phyloP scores from a whole-genome alignment of 2,113 vertebrate genomes.

The Cebus imitator region DNA sequence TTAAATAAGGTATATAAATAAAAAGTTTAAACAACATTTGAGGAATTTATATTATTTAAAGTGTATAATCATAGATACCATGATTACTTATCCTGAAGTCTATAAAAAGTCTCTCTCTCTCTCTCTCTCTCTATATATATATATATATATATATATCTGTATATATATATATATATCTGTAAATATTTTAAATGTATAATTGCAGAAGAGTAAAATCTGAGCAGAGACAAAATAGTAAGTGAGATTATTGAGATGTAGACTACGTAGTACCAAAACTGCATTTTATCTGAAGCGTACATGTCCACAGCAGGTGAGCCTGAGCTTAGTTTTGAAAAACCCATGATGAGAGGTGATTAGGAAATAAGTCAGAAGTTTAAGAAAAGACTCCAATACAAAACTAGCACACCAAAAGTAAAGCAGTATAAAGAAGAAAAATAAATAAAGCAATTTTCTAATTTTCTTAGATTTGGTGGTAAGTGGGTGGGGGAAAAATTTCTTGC shows the following conservation, averaged over 20 bases:
- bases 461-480: background rate
- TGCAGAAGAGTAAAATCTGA: background rate
- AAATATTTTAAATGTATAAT: background rate
- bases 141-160: background rate
- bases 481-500: background rate
- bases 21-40: background rate
- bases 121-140: background rate
- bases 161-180: background rate
- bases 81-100: background rate
- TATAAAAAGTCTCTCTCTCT: background rate
- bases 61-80: background rate
- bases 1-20: background rate
- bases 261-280: background rate
- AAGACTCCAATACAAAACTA: background rate
- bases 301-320: background rate
- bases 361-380: background rate
- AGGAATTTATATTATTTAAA: background rate
- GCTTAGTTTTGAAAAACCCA: background rate
- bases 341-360: background rate
- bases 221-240: background rate
- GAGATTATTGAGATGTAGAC: background rate
- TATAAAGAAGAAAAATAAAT: background rate
- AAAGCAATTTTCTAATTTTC: background rate
- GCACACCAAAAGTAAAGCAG: background rate
- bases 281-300: background rate